Conservation (phyloP, 2,113 vertebrate species). For the Perca fluviatilis region DNA sequence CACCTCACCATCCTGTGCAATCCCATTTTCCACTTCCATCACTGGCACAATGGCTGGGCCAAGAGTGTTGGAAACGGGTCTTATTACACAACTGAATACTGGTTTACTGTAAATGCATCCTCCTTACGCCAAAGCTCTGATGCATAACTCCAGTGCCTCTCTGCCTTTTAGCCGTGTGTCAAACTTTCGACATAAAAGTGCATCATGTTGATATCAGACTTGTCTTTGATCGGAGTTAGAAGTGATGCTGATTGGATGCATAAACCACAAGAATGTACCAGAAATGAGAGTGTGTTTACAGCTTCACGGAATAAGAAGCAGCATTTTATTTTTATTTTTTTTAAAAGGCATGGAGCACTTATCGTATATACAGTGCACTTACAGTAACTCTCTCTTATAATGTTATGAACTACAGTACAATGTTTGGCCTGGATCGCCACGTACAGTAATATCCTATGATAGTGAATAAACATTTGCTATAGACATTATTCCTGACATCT, state of each 20-base stretch:
- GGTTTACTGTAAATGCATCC: background rate
- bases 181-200: background rate
- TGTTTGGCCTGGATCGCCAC: background rate
- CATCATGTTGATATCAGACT: slow-evolving; percentile 7
- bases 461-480: too few relatives aligned
- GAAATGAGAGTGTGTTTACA: background rate
- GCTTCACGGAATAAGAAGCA: background rate
- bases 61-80: background rate
- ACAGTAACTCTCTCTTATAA: background rate
- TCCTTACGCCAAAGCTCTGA: background rate
- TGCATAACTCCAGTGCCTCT: background rate
- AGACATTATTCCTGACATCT: too few relatives aligned
- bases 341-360: background rate
- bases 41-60: background rate
- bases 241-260: slow-evolving; percentile 22
- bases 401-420: background rate
- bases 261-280: slow-evolving; percentile 21
- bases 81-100: background rate
- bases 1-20: slow-evolving; percentile 37
- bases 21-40: slow-evolving; percentile 14
- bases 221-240: slow-evolving; percentile 30
- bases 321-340: background rate
- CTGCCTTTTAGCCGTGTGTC: background rate
- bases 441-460: too few relatives aligned
- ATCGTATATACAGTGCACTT: background rate